These are phyloP conservation scores for Erebia epiphron DNA, from an alignment of 2,888 invertebrate genomes.

Conservation along the genomic window DNA sequence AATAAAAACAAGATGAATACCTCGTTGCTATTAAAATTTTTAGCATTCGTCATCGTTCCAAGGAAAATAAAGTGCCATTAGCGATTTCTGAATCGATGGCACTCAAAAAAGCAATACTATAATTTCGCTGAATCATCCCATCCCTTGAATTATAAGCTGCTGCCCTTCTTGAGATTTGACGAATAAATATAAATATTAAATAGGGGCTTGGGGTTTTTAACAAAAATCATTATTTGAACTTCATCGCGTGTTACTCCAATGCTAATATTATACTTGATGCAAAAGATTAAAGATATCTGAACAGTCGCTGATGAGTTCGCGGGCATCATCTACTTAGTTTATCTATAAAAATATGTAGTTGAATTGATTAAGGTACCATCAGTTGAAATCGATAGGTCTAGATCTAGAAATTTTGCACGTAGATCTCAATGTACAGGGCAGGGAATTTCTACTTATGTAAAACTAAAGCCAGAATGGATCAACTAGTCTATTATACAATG, in stretches of 20 bases:
- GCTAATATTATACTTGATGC: too few relatives aligned
- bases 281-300: too few relatives aligned
- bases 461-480: too few relatives aligned
- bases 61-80: constrained; percentile 74
- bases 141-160: constrained; percentile 64
- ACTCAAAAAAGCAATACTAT: constrained; percentile 64
- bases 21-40: constrained; percentile 43
- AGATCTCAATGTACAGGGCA: too few relatives aligned
- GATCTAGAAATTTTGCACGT: too few relatives aligned
- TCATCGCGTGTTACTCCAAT: neutral
- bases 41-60: constrained; percentile 66
- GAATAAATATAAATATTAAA: constrained; percentile 17
- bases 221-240: constrained; percentile 37
- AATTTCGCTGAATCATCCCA: constrained; percentile 73
- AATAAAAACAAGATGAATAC: constrained; percentile 35
- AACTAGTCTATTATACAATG: too few relatives aligned
- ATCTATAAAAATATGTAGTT: too few relatives aligned
- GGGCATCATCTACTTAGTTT: too few relatives aligned
- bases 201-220: constrained; percentile 1
- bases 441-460: too few relatives aligned
- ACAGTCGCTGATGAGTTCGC: too few relatives aligned
- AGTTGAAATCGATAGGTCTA: too few relatives aligned
- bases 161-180: constrained; percentile 45
- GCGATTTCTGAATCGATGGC: constrained; percentile 71
- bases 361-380: too few relatives aligned